These are phyloP conservation scores for Netelia fuscicornis DNA, from an alignment of 2,888 invertebrate genomes.

Conservation along the genomic window DNA sequence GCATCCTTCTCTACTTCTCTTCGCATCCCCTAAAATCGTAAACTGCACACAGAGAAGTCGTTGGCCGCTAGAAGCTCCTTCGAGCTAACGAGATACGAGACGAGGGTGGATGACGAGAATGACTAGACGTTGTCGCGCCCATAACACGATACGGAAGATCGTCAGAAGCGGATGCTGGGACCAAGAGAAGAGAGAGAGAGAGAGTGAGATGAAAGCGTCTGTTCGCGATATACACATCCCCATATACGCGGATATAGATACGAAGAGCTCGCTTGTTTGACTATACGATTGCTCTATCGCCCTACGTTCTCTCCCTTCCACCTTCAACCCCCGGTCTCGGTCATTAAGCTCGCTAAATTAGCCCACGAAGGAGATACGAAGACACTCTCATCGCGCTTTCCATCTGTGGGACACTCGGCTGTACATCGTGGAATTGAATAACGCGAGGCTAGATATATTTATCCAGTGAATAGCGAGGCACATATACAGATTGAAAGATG, in stretches of 20 bases:
- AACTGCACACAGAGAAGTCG: slow-evolving; percentile 47
- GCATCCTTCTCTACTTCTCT: not conserved
- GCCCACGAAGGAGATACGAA: slow-evolving; percentile 15
- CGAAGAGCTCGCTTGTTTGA: slow-evolving; percentile 42
- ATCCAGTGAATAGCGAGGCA: slow-evolving; percentile 2
- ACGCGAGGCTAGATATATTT: slow-evolving; percentile 11
- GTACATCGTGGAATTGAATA: slow-evolving; percentile 34
- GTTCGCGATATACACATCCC: not conserved
- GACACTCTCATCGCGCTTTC: slow-evolving; percentile 11
- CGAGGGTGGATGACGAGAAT: slow-evolving; percentile 13
- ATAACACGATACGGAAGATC: slow-evolving; percentile 60
- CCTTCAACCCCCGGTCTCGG: slow-evolving; percentile 12
- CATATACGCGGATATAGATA: not conserved
- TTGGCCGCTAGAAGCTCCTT: slow-evolving; percentile 27
- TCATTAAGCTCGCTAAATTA: slow-evolving; percentile 56
- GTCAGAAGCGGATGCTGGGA: slow-evolving; percentile 16
- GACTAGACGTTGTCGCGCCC: slow-evolving; percentile 58
- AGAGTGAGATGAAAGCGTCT: slow-evolving; percentile 4
- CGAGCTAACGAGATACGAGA: slow-evolving; percentile 64
- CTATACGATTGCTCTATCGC: slow-evolving; percentile 33
- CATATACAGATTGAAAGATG: slow-evolving; percentile 3
- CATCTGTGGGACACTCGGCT: slow-evolving; percentile 25
- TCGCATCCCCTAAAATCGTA: slow-evolving; percentile 48
- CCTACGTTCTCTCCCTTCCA: slow-evolving; percentile 9
- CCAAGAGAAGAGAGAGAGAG: not conserved